phyloP scores from a whole-genome alignment of 2,797 vertebrate species.

The Xyrichtys novacula region DNA sequence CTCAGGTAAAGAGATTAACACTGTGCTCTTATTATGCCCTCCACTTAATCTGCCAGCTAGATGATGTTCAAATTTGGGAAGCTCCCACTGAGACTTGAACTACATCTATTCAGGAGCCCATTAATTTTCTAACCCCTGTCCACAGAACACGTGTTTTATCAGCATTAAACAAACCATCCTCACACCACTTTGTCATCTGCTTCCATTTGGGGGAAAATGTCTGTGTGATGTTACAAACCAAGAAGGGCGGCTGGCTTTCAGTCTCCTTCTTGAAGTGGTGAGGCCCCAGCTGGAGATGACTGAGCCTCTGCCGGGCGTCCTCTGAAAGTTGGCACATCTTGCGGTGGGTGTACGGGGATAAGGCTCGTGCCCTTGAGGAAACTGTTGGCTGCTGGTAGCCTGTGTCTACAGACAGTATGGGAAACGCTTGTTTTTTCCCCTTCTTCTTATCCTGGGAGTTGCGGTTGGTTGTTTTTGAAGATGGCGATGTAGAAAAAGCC shows the following conservation, averaged over 20 bases:
- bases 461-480: conserved; percentile 4
- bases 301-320: conserved; percentile 89
- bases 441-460: conserved; percentile 26
- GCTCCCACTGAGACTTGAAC: conserved; percentile 59
- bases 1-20: conserved; percentile 68
- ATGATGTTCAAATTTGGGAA: conserved; percentile 62
- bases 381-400: conserved; percentile 92
- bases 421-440: conserved; percentile 2
- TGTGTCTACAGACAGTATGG: conserved; percentile 29
- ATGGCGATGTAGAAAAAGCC: conserved; percentile 20
- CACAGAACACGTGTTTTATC: conserved; percentile 37
- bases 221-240: conserved; percentile 78
- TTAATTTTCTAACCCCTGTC: conserved; percentile 52
- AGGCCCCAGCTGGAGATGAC: conserved; percentile 94
- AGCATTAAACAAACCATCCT: conserved; percentile 39
- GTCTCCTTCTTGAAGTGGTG: conserved; percentile 93
- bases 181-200: conserved; percentile 1
- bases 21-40: conserved; percentile 50
- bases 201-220: conserved; percentile 11
- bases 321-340: conserved; percentile 95
- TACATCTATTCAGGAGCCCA: conserved; percentile 55
- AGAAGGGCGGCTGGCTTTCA: conserved; percentile 87
- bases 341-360: conserved; percentile 96
- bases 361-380: conserved; percentile 89
- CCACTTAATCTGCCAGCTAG: conserved; percentile 61